These are phyloP conservation scores for Typhlichthys eigenmanni DNA, from an alignment of 2,797 vertebrate species.

Conservation along the genomic window DNA sequence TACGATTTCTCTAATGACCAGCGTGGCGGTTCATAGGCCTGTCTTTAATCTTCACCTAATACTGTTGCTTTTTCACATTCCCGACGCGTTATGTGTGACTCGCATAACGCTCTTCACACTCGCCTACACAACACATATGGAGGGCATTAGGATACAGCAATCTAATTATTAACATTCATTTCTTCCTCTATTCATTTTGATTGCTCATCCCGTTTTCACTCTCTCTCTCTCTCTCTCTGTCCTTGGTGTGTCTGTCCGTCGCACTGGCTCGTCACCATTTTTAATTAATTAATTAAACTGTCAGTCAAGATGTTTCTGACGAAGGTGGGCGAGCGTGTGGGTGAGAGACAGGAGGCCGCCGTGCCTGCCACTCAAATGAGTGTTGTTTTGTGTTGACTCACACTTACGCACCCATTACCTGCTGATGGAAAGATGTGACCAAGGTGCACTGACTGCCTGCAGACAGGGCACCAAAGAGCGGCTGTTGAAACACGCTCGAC, in stretches of 20 bases:
- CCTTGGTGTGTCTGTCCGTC: conserved; percentile 26
- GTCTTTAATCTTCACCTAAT: too few relatives aligned
- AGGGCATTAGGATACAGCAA: too few relatives aligned
- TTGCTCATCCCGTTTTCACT: background rate
- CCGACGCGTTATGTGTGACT: too few relatives aligned
- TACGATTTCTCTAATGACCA: too few relatives aligned
- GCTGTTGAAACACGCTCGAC: conserved; percentile 26
- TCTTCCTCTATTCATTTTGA: background rate
- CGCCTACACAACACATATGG: too few relatives aligned
- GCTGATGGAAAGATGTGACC: conserved; percentile 17
- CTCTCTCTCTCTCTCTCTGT: conserved; percentile 2
- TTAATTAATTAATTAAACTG: conserved; percentile 49
- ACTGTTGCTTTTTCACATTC: too few relatives aligned
- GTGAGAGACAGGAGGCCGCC: conserved; percentile 25
- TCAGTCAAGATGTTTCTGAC: conserved; percentile 23
- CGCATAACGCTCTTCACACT: too few relatives aligned
- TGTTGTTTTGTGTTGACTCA: conserved; percentile 33
- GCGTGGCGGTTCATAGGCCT: too few relatives aligned
- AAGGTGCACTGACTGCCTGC: background rate
- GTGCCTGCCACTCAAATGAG: conserved; percentile 25
- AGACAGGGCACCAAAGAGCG: conserved; percentile 38
- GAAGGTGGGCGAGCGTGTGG: conserved; percentile 17
- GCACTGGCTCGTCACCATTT: conserved; percentile 49
- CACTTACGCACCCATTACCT: conserved; percentile 28
- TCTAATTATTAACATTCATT: too few relatives aligned